Evolutionary conservation across 2,113 vertebrate genomes (phyloP).

Genomic region (Dascyllus trimaculatus): DNA sequence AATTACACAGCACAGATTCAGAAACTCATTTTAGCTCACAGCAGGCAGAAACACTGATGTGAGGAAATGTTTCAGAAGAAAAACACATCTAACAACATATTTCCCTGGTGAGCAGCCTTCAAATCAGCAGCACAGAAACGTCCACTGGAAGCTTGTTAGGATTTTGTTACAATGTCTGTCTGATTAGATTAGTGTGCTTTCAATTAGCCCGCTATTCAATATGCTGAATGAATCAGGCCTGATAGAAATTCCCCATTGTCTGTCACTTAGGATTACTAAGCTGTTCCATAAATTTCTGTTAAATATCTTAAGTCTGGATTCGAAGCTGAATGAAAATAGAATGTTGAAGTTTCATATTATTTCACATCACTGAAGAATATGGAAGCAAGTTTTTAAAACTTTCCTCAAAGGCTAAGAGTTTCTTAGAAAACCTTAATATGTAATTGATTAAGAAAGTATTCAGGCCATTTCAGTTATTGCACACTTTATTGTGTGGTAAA

Average conservation of each 20-base stretch:
- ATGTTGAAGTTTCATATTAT: constrained; percentile 12
- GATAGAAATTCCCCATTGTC: constrained; percentile 56
- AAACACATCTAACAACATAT: constrained; percentile 32
- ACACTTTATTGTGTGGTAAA: too few relatives aligned
- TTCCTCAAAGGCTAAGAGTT: too few relatives aligned
- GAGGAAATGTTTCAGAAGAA: constrained; percentile 27
- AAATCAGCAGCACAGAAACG: constrained; percentile 33
- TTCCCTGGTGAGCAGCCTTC: constrained; percentile 40
- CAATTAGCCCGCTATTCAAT: constrained; percentile 47
- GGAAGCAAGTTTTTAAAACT: background rate
- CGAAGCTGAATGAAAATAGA: constrained; percentile 3
- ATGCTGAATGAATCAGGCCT: constrained; percentile 37
- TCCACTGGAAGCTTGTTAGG: constrained; percentile 48
- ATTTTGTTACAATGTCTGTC: constrained; percentile 45
- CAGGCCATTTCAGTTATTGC: too few relatives aligned
- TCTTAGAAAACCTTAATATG: too few relatives aligned
- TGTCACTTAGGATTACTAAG: constrained; percentile 50
- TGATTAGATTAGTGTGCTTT: constrained; percentile 61
- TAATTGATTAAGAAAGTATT: too few relatives aligned
- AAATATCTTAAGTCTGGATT: constrained; percentile 14
- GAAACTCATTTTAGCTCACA: constrained; percentile 25
- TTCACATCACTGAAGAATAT: constrained; percentile 9
- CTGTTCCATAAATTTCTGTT: constrained; percentile 25
- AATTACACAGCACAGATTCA: background rate
- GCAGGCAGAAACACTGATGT: constrained; percentile 5